Conservation (phyloP, 2,888 invertebrate species). For the Eugnorisma glareosa region DNA sequence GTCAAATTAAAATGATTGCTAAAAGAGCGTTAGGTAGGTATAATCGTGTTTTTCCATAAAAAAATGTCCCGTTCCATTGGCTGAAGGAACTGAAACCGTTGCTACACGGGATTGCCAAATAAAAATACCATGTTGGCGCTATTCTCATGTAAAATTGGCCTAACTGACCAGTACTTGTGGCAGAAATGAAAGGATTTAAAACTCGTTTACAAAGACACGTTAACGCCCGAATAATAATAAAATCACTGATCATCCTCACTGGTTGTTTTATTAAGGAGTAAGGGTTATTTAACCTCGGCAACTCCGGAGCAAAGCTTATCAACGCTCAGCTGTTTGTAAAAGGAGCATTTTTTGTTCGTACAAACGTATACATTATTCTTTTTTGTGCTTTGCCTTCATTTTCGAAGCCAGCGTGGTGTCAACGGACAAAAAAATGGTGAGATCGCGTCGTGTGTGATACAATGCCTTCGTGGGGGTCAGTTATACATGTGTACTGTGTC, state of each 20-base stretch:
- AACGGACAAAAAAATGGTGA: slow-evolving; percentile 80
- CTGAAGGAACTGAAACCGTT: neutral
- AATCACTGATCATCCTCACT: slow-evolving; percentile 32
- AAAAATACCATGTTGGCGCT: neutral
- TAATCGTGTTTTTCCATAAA: neutral
- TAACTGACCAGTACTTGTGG: slow-evolving; percentile 5
- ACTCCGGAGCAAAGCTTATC: slow-evolving; percentile 67
- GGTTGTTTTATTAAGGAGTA: slow-evolving; percentile 56
- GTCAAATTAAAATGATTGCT: neutral
- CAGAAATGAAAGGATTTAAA: slow-evolving; percentile 21
- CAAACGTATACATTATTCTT: slow-evolving; percentile 76
- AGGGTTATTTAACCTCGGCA: slow-evolving; percentile 42
- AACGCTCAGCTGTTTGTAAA: slow-evolving; percentile 85
- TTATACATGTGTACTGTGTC: slow-evolving; percentile 63
- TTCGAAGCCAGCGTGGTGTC: slow-evolving; percentile 72
- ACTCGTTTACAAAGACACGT: slow-evolving; percentile 30
- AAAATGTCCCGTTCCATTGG: neutral
- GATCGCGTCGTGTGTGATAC: slow-evolving; percentile 83
- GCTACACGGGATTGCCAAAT: neutral
- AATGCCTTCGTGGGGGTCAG: slow-evolving; percentile 81
- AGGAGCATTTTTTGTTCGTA: slow-evolving; percentile 75
- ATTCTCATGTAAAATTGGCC: slow-evolving; percentile 33
- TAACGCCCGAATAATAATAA: slow-evolving; percentile 44
- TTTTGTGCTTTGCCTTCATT: slow-evolving; percentile 72
- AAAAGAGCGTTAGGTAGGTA: slow-evolving; percentile 8